Evolutionary conservation across 2,797 vertebrate species (phyloP).

Genomic region (Sparus aurata): DNA sequence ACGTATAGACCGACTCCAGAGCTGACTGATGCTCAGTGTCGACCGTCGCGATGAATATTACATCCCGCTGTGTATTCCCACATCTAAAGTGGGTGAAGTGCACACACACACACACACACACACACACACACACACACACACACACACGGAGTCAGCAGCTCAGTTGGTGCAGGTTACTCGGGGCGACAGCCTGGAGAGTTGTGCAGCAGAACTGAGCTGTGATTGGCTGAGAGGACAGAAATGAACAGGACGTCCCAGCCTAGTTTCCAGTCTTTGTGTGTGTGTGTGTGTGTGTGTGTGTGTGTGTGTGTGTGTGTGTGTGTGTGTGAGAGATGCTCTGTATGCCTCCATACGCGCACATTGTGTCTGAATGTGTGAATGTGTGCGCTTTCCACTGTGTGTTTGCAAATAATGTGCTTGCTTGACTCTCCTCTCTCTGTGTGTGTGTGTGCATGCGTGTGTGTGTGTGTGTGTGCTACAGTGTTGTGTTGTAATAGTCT

Average conservation of each 20-base stretch:
- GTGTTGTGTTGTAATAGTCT: constrained; percentile 37
- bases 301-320: background rate
- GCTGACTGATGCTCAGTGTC: constrained; percentile 25
- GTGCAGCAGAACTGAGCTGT: constrained; percentile 59
- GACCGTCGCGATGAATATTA: constrained; percentile 57
- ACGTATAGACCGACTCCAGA: background rate
- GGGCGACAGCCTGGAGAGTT: constrained; percentile 70
- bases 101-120: constrained; percentile 18
- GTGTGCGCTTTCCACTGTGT: constrained; percentile 10
- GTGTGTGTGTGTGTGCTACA: constrained; percentile 15
- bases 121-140: background rate
- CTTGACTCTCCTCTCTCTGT: background rate
- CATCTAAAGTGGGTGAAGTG: constrained; percentile 38
- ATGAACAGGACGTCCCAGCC: constrained; percentile 79
- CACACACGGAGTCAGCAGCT: constrained; percentile 36
- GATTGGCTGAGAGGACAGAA: constrained; percentile 73
- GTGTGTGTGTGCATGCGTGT: constrained; percentile 15
- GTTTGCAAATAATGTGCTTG: background rate
- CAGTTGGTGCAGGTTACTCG: constrained; percentile 57
- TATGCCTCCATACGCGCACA: background rate
- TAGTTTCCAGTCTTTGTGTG: constrained; percentile 66
- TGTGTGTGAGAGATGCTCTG: background rate
- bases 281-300: constrained; percentile 1
- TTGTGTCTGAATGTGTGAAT: constrained; percentile 9
- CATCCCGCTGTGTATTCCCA: constrained; percentile 49